Evolutionary conservation across 2,113 vertebrate species (phyloP), one percentile per base, ranked within the genome.

Genomic region (Sorex araneus): DNA sequence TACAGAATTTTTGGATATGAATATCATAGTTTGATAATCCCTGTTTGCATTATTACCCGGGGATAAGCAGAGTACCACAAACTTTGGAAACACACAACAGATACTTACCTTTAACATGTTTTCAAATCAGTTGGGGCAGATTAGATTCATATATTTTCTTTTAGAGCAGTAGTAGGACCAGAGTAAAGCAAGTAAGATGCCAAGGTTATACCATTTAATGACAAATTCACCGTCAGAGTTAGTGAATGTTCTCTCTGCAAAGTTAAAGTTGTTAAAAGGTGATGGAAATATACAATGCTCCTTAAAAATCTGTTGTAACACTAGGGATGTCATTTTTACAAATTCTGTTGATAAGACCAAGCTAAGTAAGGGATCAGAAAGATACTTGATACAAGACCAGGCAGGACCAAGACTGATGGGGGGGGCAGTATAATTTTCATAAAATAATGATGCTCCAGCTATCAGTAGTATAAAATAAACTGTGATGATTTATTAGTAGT

Each of bases 201-300:
- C 8, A 18, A 2, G 9, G 34, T 5, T 6, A 77, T 27, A 36
- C 64, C 21, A 40, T 82, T 43, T 71, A 71, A 90, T 30, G 11
- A 57, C 13, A 12, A 73, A 60, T 32, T 34, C 6, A 21, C 21
- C 45, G 32, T 78, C 19, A 75, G 28, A 23, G 7, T 73, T 23
- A 45, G 8, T 36, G 47, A 93, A 81, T 81, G 21, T 74, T 76
- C 8, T 94, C 40, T n/a, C 54, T 50, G 23, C 7, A 88, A 80
- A 73, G 8, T 25, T 30, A 87, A 90, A 82, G 18, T 12, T 83
- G 4, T 30, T 60, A 40, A 30, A 10, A 10, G 6, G 19, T 74
- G 8, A 9, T 30, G 11, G 21, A 71, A 86, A 94, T 80, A 40
- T 3, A 40, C 5, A 30, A 21, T 32, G 11, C 3, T 11, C 16